Conservation (phyloP, 2,113 vertebrate species). For the Eubucco bourcierii region DNA sequence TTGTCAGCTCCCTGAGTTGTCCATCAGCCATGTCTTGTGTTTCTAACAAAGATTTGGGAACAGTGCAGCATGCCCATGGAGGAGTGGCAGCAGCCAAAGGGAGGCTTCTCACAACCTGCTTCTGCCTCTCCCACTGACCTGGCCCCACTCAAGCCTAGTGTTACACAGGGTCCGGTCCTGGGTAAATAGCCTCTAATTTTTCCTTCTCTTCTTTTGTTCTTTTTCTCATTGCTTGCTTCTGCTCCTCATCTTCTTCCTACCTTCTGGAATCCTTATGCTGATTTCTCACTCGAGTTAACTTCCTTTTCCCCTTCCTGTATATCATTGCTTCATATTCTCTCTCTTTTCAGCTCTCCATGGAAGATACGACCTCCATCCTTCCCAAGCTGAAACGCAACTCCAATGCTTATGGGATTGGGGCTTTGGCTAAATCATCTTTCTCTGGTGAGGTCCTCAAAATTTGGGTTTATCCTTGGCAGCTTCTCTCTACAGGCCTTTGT, state of each 20-base stretch:
- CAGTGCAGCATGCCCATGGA: neutral
- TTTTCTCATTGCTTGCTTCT: conserved; percentile 31
- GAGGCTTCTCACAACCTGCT: neutral
- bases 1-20: neutral
- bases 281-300: conserved; percentile 59
- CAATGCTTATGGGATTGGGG: conserved; percentile 96
- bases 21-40: neutral
- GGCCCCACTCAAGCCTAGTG: neutral
- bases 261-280: neutral
- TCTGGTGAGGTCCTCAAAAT: conserved; percentile 84
- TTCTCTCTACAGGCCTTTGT: neutral
- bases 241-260: conserved; percentile 12
- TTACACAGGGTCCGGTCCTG: neutral
- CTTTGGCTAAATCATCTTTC: conserved; percentile 98
- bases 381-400: conserved; percentile 95
- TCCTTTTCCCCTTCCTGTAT: conserved; percentile 47
- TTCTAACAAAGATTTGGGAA: neutral
- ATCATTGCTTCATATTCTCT: conserved; percentile 72
- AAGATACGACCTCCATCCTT: conserved; percentile 98
- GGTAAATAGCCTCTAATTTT: neutral
- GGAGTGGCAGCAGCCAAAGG: neutral
- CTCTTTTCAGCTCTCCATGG: conserved; percentile 93
- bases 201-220: neutral
- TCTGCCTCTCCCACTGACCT: neutral
- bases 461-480: neutral